Evolutionary conservation across 2,113 vertebrate genomes (phyloP), one percentile per base, ranked within the genome.

Genomic region (Agelaius phoeniceus): DNA sequence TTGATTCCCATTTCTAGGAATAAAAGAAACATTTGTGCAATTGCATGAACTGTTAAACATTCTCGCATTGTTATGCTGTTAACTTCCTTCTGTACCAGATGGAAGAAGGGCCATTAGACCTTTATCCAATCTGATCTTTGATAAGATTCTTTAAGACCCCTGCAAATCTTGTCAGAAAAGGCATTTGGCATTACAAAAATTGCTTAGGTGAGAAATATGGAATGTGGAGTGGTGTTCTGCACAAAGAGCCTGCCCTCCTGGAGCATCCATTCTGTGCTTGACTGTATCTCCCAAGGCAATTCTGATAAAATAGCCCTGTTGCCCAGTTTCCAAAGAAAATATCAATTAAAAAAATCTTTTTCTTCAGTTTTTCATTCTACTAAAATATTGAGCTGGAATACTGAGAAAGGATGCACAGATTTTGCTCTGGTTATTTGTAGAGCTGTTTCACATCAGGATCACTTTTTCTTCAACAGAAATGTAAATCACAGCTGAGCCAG

Each of bases 81-180:
- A 91, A 91, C 59, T 96, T 67, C 81, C 87, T 82, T 89, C 75
- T 88, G 85, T 88, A 93, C 79, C 90, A 86, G 75, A 86, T 8
- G 14, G 31, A 84, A 68, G 92, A 94, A 92, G 68, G 51, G 12
- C 46, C 48, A 52, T 59, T 63, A 80, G 30, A 90, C 15, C 30
- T 74, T 91, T 80, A 77, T 61, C 75, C 85, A 95, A 71, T n/a
- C 43, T 85, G 67, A 51, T 67, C 88, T 94, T 95, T 78, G 28
- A 51, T 81, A 93, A 88, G 65, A 69, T 39, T 82, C 43, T 79
- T 69, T 66, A 77, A 94, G 85, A 76, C 15, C 13, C 24, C 57
- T 57, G 68, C 83, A 90, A 91, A 94, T 89, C 80, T 93, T 91
- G 71, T 73, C 82, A 88, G 59, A 86, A 96, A 88, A 86, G 7